These are phyloP conservation scores for Drosophila arawakana DNA, from an alignment of 1,140 invertebrate genomes.

Conservation along the genomic window DNA sequence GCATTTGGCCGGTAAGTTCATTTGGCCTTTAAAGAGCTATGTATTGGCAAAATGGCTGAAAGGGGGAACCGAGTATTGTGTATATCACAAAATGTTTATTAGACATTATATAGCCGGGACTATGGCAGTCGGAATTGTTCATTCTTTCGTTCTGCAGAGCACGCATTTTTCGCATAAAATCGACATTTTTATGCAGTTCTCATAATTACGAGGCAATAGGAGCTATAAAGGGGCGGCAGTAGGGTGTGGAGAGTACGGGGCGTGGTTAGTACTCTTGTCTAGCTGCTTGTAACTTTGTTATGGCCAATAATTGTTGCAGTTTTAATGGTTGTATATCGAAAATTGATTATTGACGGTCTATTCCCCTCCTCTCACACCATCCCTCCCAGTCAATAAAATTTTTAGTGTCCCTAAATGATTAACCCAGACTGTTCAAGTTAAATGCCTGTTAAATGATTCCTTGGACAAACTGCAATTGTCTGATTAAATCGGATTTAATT, in stretches of 20 bases:
- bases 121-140: background rate
- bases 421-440: background rate
- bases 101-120: slow-evolving; percentile 62
- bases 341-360: slow-evolving; percentile 37
- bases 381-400: background rate
- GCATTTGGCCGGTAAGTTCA: slow-evolving; percentile 39
- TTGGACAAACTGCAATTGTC: background rate
- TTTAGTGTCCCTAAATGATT: background rate
- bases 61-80: background rate
- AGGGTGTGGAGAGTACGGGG: background rate
- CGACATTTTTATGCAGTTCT: slow-evolving; percentile 70
- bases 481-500: slow-evolving; percentile 27
- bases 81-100: slow-evolving; percentile 73
- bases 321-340: slow-evolving; percentile 42
- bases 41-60: background rate
- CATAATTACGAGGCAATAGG: slow-evolving; percentile 22
- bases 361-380: no score
- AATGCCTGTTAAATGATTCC: background rate
- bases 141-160: slow-evolving; percentile 23
- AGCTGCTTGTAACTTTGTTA: slow-evolving; percentile 34
- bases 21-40: slow-evolving; percentile 43
- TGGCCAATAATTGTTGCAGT: slow-evolving; percentile 47
- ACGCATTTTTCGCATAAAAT: slow-evolving; percentile 82
- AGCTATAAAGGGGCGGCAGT: no score
- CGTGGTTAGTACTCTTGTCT: background rate